Evolutionary conservation across 2,797 vertebrate genomes (phyloP).

Genomic region (Staurois parvus): DNA sequence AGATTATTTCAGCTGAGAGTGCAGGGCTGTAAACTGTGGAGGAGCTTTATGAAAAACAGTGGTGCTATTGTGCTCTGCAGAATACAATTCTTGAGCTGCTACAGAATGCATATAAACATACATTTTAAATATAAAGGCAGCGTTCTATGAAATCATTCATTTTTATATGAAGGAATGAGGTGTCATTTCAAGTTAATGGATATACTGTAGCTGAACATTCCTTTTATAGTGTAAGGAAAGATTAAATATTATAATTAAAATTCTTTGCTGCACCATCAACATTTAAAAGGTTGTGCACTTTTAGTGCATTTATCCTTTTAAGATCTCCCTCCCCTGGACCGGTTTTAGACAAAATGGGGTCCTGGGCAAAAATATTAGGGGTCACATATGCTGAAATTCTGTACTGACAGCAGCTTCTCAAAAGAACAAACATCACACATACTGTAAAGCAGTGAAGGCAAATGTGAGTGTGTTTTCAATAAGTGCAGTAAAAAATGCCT

Average conservation of each 20-base stretch:
- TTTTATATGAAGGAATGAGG: background rate
- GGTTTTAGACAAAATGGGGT: background rate
- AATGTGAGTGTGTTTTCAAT: too few species aligned
- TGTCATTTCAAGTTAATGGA: slow-evolving; percentile 1
- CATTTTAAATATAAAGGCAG: slow-evolving; percentile 9
- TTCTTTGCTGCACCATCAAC: background rate
- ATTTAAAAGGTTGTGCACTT: background rate
- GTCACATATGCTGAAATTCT: too few species aligned
- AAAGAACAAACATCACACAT: too few species aligned
- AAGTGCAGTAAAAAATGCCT: too few species aligned
- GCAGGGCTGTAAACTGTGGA: slow-evolving; percentile 23
- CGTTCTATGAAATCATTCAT: slow-evolving; percentile 10
- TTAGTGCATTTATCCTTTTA: background rate
- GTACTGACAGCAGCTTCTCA: too few species aligned
- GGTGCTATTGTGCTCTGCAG: slow-evolving; percentile 11
- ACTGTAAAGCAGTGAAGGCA: too few species aligned
- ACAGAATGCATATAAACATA: slow-evolving; percentile 27
- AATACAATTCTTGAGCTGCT: slow-evolving; percentile 30
- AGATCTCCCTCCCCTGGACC: too few species aligned
- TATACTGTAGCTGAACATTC: background rate
- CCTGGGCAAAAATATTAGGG: too few species aligned
- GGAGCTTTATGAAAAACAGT: slow-evolving; percentile 13
- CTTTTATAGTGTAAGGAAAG: background rate
- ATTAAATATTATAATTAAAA: background rate
- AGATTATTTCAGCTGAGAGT: slow-evolving; percentile 13